These are phyloP conservation scores for Haliclystus octoradiatus DNA, from an alignment of 30 jellyfish, hydroid and myxozoan species.

Conservation along the genomic window DNA sequence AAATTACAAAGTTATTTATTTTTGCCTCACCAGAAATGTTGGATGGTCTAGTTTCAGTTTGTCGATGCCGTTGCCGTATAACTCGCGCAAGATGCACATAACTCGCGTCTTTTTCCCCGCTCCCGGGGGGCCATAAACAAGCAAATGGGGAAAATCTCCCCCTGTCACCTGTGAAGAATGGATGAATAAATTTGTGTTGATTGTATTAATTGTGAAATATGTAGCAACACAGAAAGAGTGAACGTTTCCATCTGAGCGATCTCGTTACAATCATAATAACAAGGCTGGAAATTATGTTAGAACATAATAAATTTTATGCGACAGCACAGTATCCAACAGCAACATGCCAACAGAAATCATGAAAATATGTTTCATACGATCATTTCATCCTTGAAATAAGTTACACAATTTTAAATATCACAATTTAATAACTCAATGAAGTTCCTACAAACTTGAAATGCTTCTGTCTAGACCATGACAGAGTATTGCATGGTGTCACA, in stretches of 20 bases:
- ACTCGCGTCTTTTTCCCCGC: slow-evolving; percentile 97
- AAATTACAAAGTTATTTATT: not conserved
- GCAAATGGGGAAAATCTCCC: slow-evolving; percentile 96
- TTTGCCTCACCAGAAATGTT: slow-evolving; percentile 46
- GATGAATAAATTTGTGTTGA: not conserved
- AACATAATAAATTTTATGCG: not conserved
- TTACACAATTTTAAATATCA: too few relatives aligned
- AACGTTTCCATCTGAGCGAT: too few relatives aligned
- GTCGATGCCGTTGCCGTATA: slow-evolving; percentile 98
- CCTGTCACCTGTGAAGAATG: slow-evolving; percentile 52
- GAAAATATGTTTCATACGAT: too few relatives aligned
- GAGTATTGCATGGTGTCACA: too few relatives aligned
- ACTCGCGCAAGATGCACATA: slow-evolving; percentile 81
- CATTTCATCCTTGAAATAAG: too few relatives aligned
- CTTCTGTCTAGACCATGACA: too few relatives aligned
- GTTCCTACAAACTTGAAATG: too few relatives aligned
- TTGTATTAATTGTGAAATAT: not conserved
- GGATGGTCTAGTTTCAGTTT: slow-evolving; percentile 92
- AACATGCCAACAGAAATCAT: too few relatives aligned
- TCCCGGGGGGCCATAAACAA: slow-evolving; percentile 98
- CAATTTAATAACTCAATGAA: too few relatives aligned
- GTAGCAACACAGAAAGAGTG: not conserved
- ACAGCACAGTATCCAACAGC: too few relatives aligned
- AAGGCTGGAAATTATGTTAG: not conserved
- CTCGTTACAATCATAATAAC: not conserved